A percentile compares a stretch with the other conserved stretches of the same genome.
phyloP scores from a whole-genome alignment of 2,797 vertebrate species.

The Furcifer pardalis region DNA sequence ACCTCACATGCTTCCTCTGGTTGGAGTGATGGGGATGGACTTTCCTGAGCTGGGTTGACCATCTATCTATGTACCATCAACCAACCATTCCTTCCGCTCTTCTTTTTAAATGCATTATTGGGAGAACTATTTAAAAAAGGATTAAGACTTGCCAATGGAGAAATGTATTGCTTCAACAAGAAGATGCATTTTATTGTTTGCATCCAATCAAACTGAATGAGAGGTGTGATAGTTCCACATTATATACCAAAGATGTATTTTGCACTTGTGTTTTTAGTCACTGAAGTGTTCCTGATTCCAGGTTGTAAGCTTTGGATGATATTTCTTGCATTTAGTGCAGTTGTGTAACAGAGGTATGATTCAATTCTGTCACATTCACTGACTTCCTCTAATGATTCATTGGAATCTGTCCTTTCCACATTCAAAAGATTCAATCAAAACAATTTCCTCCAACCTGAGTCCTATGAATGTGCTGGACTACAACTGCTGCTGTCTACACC shows the following conservation, averaged over 20 bases:
- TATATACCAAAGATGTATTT: background rate
- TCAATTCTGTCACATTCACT: background rate
- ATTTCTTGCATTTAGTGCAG: background rate
- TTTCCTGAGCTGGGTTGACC: too few relatives aligned
- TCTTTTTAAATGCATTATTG: background rate
- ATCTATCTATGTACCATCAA: too few relatives aligned
- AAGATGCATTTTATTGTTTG: background rate
- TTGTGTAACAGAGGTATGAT: background rate
- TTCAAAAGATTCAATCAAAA: background rate
- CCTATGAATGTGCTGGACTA: background rate
- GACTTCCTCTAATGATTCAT: background rate
- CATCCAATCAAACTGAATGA: background rate
- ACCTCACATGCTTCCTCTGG: too few relatives aligned
- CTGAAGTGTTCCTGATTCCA: background rate
- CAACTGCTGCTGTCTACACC: too few relatives aligned
- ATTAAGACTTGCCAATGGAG: background rate
- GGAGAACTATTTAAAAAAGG: background rate
- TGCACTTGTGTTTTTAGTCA: background rate
- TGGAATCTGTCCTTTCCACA: too few relatives aligned
- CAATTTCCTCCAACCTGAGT: background rate
- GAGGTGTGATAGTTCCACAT: background rate
- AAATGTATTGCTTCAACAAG: background rate
- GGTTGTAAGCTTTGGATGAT: background rate
- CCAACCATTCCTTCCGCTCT: too few relatives aligned
- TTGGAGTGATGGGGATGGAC: too few relatives aligned